Evolutionary conservation across 37 sponge, comb jelly and placozoan genomes (phyloP).

Genomic region (Hexactinellida sp.): DNA sequence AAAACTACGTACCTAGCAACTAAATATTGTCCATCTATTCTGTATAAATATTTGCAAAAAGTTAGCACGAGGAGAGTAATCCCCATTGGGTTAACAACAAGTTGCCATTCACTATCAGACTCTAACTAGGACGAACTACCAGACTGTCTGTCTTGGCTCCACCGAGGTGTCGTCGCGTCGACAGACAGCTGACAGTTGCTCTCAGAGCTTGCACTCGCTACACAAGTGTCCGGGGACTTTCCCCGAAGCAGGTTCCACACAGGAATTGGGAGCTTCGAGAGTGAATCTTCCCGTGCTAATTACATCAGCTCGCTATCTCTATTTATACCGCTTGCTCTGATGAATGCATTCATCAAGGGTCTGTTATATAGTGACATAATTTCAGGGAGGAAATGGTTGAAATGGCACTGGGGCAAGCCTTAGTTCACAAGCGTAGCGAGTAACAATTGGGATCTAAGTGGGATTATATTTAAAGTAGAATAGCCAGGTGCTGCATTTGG

Average conservation of each 20-base stretch:
- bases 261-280: constrained; percentile 1
- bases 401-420: too few relatives aligned
- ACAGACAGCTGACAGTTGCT: constrained; percentile 5
- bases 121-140: constrained; percentile 8
- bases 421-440: too few relatives aligned
- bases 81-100: constrained; percentile 16
- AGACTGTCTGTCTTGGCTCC: constrained; percentile 1
- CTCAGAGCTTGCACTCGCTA: background rate
- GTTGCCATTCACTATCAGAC: constrained; percentile 17
- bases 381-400: too few relatives aligned
- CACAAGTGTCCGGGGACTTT: constrained; percentile 18
- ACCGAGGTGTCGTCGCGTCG: constrained; percentile 8
- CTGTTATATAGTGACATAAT: too few relatives aligned
- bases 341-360: too few relatives aligned
- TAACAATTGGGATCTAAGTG: too few relatives aligned
- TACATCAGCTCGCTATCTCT: background rate
- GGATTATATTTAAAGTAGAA: too few relatives aligned
- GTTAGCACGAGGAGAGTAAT: constrained; percentile 19
- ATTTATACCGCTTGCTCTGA: background rate
- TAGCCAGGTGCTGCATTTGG: too few relatives aligned
- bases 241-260: constrained; percentile 16
- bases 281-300: constrained; percentile 17
- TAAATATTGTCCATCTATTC: too few relatives aligned
- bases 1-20: too few relatives aligned
- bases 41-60: too few relatives aligned